Conservation (phyloP, 2,888 invertebrate genomes). For the Drosophila flavopinicola region DNA sequence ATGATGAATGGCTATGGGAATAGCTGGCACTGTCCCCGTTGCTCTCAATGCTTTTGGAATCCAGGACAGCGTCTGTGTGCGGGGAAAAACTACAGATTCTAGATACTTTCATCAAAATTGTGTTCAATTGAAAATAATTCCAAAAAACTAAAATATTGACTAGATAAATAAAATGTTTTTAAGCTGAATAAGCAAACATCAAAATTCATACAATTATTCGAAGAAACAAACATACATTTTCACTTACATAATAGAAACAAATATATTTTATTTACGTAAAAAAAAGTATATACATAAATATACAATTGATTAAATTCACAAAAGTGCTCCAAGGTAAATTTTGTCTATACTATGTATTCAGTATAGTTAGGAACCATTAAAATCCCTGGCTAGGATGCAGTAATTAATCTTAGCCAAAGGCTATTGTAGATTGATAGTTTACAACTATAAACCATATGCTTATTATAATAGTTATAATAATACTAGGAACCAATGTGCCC, state of each 20-base stretch:
- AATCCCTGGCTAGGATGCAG: not conserved
- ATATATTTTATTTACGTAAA: not conserved
- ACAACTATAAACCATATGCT: no score
- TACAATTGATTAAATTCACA: no score
- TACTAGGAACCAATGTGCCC: not conserved
- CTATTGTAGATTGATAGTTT: not conserved
- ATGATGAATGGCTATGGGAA: slow-evolving; percentile 29
- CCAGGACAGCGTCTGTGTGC: slow-evolving; percentile 4
- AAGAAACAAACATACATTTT: not conserved
- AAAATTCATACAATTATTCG: no score
- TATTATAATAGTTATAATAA: not conserved
- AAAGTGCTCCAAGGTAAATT: no score
- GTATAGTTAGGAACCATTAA: no score
- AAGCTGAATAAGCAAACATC: no score
- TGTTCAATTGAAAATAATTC: not conserved
- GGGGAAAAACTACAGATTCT: slow-evolving; percentile 6
- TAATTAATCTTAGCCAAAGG: not conserved
- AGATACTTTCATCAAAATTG: not conserved
- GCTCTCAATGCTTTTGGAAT: slow-evolving; percentile 54
- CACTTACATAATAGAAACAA: not conserved
- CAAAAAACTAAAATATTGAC: not conserved
- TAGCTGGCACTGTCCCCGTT: slow-evolving; percentile 51
- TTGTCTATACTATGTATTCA: no score
- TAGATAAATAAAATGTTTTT: not conserved
- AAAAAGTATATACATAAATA: not conserved